Percentiles rank a stretch among this genome's conserved stretches.
These are phyloP conservation scores for Miniopterus natalensis DNA, from an alignment of 2,113 vertebrate species.

Conservation along the genomic window DNA sequence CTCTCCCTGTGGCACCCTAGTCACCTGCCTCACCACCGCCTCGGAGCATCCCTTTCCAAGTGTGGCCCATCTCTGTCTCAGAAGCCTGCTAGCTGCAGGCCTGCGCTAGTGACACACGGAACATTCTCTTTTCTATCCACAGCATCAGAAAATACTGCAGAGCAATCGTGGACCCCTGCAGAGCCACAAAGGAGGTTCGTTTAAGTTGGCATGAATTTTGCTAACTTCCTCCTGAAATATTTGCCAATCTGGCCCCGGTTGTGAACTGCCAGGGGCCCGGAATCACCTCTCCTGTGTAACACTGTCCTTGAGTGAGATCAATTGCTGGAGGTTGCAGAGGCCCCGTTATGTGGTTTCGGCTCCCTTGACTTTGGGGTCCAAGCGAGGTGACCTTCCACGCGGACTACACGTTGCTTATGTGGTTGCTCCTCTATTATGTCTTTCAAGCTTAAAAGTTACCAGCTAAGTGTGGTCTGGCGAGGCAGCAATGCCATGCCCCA, in stretches of 20 bases:
- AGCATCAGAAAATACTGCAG: background rate
- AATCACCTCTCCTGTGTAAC: background rate
- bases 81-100: background rate
- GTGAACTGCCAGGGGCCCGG: background rate
- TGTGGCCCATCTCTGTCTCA: background rate
- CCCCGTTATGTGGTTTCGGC: accelerated
- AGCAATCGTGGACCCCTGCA: background rate
- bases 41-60: background rate
- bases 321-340: background rate
- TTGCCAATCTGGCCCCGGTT: constrained; percentile 50
- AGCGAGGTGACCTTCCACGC: background rate
- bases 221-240: constrained; percentile 55
- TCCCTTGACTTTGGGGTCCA: background rate
- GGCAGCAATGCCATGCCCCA: background rate
- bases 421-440: background rate
- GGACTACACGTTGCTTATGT: background rate
- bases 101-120: too few relatives aligned
- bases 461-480: too few relatives aligned
- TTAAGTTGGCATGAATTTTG: constrained; percentile 50
- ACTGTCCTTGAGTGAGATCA: background rate
- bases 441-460: background rate
- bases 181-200: background rate
- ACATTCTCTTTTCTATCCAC: background rate
- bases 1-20: background rate
- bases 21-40: accelerated